Evolutionary conservation across 64 coral and sea anemone genomes (phyloP), one percentile per base, ranked within the genome.

Genomic region (Acropora tenuis): DNA sequence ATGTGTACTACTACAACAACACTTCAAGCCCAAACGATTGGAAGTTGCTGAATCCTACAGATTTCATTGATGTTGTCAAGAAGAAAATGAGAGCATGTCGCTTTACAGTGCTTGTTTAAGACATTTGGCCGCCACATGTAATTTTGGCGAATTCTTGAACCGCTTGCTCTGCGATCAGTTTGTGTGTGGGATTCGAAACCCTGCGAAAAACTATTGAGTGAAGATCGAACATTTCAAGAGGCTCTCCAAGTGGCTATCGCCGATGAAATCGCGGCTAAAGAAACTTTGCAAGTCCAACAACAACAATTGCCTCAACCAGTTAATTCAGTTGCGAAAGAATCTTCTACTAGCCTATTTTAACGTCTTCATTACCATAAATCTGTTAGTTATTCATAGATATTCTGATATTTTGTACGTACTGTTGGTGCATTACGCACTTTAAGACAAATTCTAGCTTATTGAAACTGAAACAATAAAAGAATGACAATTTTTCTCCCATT

Each of bases 21-120:
- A 75, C 47, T 92, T 88, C 12, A 95, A 95, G 82, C 89, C 94
- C 0, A 95, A 91, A 67, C 84, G 91, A 15, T 78, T 95, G 8
- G 94, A 95, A 44, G 94, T 95, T 5, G 89, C 89, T 2, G 89
- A 92, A 91, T 88, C 84, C 0, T 95, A 95, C 48, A 41, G 89
- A 50, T 95, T 91, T 58, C 72, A 95, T 17, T 84, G 77, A 4
- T 88, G 89, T 9, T 41, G 63, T 8, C 83, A 95, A 95, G 85
- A 57, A 61, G 89, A 91, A 74, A 95, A 88, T 69, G 71, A 73
- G 41, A 73, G 0, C 18, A 10, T 41, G 4, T 20, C n/a, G 30
- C 3, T 20, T 1, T 43, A 73, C 71, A 73, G 60, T 13, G 13
- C 60, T 5, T 0, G n/a, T 13, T 57, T 95, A 63, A 48, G 80